Conservation (phyloP, 2,797 vertebrate species). For the Pseudopleuronectes americanus region DNA sequence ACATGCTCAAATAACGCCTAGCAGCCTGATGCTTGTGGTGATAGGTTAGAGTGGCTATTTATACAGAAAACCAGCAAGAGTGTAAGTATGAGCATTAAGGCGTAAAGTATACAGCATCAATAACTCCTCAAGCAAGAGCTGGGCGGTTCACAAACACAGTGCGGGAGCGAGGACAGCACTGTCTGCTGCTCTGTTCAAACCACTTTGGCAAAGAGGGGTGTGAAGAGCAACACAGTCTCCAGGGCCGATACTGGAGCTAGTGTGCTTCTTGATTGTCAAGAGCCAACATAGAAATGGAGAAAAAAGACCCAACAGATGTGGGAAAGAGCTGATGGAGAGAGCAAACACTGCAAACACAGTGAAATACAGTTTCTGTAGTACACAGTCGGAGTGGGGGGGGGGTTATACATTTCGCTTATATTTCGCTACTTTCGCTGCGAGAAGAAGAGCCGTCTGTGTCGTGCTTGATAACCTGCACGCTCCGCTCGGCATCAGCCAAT, state of each 20-base stretch:
- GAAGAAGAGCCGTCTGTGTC: conserved; percentile 15
- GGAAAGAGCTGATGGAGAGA: conserved; percentile 1
- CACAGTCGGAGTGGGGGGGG: neutral
- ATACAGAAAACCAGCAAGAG: neutral
- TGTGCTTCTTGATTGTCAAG: conserved; percentile 8
- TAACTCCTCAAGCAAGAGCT: conserved; percentile 5
- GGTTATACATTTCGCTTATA: neutral
- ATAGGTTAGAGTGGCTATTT: neutral
- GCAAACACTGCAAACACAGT: neutral
- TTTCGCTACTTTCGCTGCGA: neutral
- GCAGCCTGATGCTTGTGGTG: too few relatives aligned
- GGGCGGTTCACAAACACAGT: conserved; percentile 14
- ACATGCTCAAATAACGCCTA: neutral
- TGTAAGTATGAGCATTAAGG: neutral
- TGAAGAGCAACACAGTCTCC: conserved; percentile 31
- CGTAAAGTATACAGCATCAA: neutral
- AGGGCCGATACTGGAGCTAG: neutral
- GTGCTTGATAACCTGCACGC: conserved; percentile 32
- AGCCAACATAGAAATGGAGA: conserved; percentile 1
- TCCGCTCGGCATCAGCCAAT: conserved; percentile 47
- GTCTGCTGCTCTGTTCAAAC: conserved; percentile 27
- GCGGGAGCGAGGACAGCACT: conserved; percentile 19
- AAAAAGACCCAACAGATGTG: conserved; percentile 9
- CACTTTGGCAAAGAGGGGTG: conserved; percentile 20
- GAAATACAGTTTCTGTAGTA: neutral